These are phyloP conservation scores for Sinocyclocheilus maitianheensis DNA, from an alignment of 2,113 vertebrate species.

Conservation along the genomic window DNA sequence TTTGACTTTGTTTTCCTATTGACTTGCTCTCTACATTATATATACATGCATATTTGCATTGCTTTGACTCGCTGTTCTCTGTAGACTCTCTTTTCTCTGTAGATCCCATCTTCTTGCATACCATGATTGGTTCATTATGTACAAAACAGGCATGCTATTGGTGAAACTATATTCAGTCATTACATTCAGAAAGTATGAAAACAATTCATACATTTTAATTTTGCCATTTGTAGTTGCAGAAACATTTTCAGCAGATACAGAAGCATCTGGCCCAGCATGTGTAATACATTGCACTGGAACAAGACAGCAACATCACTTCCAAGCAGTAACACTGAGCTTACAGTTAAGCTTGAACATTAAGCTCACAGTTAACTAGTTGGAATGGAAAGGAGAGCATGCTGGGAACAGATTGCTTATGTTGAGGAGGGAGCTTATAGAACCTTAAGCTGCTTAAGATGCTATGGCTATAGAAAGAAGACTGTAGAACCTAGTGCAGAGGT, in stretches of 20 bases:
- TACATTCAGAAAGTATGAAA: too few species aligned
- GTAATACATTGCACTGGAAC: not conserved
- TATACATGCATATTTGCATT: too few species aligned
- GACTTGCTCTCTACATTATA: too few species aligned
- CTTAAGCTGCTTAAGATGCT: not conserved
- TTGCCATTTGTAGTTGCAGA: constrained; percentile 1
- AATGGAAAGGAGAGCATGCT: not conserved
- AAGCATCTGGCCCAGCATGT: constrained; percentile 14
- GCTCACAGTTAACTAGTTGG: constrained; percentile 10
- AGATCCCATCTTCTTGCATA: too few species aligned
- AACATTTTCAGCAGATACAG: not conserved
- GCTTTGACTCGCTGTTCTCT: too few species aligned
- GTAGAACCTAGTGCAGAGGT: not conserved
- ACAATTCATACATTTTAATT: not conserved
- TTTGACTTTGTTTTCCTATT: too few species aligned
- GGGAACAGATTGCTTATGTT: not conserved
- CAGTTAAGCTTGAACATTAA: constrained; percentile 15
- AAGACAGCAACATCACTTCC: not conserved
- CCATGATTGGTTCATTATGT: too few species aligned
- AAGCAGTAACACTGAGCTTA: not conserved
- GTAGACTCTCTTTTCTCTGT: too few species aligned
- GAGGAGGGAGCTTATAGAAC: constrained; percentile 2
- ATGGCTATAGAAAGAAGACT: not conserved
- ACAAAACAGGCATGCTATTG: too few species aligned
- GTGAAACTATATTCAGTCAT: too few species aligned